These are phyloP conservation scores for Myathropa florea DNA, from an alignment of 2,888 invertebrate species.

Conservation along the genomic window DNA sequence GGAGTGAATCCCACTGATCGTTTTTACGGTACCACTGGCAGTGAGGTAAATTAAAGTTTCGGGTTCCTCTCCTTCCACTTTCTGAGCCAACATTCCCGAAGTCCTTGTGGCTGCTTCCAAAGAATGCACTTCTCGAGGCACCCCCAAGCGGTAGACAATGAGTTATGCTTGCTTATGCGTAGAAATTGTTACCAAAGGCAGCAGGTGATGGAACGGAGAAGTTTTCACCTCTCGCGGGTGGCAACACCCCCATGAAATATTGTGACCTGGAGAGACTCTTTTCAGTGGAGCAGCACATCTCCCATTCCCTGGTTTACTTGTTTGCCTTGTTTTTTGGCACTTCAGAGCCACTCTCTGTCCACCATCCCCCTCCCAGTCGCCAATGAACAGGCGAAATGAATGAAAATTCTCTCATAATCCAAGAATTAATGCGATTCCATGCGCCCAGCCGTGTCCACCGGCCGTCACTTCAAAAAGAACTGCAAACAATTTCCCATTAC, in stretches of 20 bases:
- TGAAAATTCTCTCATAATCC: background rate
- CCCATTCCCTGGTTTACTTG: too few species aligned
- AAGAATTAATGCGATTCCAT: background rate
- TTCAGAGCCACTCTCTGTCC: too few species aligned
- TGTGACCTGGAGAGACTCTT: background rate
- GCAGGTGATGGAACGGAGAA: slow-evolving; percentile 10
- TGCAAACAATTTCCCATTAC: background rate
- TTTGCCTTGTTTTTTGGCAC: too few species aligned
- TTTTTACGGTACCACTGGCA: background rate
- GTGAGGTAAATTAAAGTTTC: background rate
- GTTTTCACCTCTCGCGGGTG: background rate
- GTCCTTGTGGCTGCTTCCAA: background rate
- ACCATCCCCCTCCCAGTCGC: too few species aligned
- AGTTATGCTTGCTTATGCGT: background rate
- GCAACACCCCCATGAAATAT: background rate
- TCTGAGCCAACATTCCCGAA: background rate
- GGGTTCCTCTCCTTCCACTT: background rate
- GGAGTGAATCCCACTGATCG: background rate
- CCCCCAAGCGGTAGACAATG: background rate
- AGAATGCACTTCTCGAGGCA: background rate
- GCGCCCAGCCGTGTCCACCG: background rate
- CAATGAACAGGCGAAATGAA: too few species aligned
- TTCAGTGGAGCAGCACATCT: background rate
- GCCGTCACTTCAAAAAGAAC: background rate
- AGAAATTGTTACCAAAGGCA: slow-evolving; percentile 13